Evolutionary conservation across 1,140 invertebrate species (phyloP), one percentile per base, ranked within the genome.

Genomic region (Anastrepha obliqua): DNA sequence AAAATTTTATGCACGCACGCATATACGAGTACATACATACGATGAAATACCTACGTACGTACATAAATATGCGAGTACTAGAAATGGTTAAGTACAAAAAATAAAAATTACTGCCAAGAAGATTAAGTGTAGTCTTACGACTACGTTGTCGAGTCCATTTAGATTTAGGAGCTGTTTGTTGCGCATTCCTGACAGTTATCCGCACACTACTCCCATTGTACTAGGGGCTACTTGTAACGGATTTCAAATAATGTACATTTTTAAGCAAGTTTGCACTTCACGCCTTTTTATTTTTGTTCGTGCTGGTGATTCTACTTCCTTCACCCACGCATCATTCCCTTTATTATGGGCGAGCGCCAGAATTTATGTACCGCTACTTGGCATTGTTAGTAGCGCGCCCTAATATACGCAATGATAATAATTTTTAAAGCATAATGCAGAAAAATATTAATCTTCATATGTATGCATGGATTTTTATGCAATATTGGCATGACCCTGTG

Each of bases 141-240:
- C 13, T 8, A 42, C 15, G 44, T 17, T 47, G 70, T 11, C n/a
- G 44, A 29, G 13, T 74, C 70, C 15, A 74, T 74, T 74, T 17
- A 74, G 44, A 74, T 74, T 74, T 47, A 74, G 70, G 42, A 74
- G 42, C 70, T 74, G 44, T 74, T 74, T 74, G 70, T 74, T 74
- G 29, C 44, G 39, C 65, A 70, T 70, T 42, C 39, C 39, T 70
- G 2, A 11, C 65, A 15, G 8, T 74, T 17, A 17, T 42, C 9
- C 60, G 17, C 9, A n/a, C 60, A 64, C 60, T 58, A 29, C 55
- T 17, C 9, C 17, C 11, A 17, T 64, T 64, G 11, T 13, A n/a
- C 60, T 64, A 5, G 11, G 11, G 5, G 17, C 60, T 64, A n/a
- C 60, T 64, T 17, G 17, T 74, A 47, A 4, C 44, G 67, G 67